Percentiles rank a stretch among this genome's conserved stretches.
Conservation (phyloP, 2,113 vertebrate species). For the Chauna torquata region DNA sequence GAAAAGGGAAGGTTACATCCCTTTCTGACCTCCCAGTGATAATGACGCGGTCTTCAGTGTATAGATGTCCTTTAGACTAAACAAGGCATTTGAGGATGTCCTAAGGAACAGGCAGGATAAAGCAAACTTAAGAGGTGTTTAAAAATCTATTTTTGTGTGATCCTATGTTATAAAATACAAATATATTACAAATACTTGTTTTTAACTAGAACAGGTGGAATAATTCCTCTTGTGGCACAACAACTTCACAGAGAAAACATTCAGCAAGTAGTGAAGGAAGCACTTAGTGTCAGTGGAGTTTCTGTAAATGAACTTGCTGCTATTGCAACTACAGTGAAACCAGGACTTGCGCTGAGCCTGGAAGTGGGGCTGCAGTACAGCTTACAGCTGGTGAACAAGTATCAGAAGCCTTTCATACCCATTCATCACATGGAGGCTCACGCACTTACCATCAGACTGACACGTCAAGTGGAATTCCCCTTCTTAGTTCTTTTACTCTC, state of each 20-base stretch:
- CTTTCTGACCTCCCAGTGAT: neutral
- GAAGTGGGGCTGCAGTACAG: slow-evolving; percentile 88
- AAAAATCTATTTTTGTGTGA: neutral
- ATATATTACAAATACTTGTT: neutral
- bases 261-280: slow-evolving; percentile 83
- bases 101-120: neutral
- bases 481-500: slow-evolving; percentile 94
- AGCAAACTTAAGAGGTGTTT: neutral
- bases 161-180: neutral
- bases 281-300: slow-evolving; percentile 77
- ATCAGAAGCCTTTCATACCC: slow-evolving; percentile 90
- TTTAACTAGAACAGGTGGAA: slow-evolving; percentile 86
- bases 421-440: slow-evolving; percentile 99
- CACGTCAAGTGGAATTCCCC: slow-evolving; percentile 84
- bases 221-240: slow-evolving; percentile 90
- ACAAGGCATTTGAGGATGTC: neutral
- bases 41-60: neutral
- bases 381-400: slow-evolving; percentile 73
- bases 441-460: slow-evolving; percentile 89
- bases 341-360: slow-evolving; percentile 88
- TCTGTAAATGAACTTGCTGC: slow-evolving; percentile 80
- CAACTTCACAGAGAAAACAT: slow-evolving; percentile 91
- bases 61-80: neutral
- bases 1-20: neutral
- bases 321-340: slow-evolving; percentile 90